Evolutionary conservation across 2,113 vertebrate genomes (phyloP), one percentile per base, ranked within the genome.

Genomic region (Callocephalon fimbriatum): DNA sequence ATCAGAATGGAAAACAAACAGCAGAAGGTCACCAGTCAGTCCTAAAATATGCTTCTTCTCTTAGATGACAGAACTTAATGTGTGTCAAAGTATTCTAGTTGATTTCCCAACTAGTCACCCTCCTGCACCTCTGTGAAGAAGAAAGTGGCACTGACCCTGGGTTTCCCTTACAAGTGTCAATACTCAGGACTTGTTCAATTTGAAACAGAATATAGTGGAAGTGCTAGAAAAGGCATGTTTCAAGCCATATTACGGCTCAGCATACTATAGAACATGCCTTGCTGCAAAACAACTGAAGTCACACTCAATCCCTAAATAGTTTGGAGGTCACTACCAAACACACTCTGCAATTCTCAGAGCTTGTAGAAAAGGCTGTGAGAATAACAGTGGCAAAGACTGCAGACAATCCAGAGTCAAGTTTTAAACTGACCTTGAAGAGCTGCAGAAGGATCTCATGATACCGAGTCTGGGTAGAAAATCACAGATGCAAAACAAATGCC

Each of bases 351-450:
- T 47, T 91, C 84, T 91, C 5, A 1, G 65, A 88, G 89, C 80
- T 72, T 0, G 1, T 40, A 77, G 73, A 82, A 95, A 89, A 92
- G 88, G 77, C 89, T 91, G 93, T 63, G 73, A 96, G 93, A 87
- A 32, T 81, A 96, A 91, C 91, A 95, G 91, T 91, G 87, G 80
- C 89, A 95, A 95, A 89, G 93, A 47, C 58, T 93, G 81, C 70
- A 96, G 76, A 94, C 84, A 94, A 91, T 77, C 65, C 86, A 38
- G 78, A 89, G 93, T 89, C 73, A 95, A 82, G 84, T 89, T 91
- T 96, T 68, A 81, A 89, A 72, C 10, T 65, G 91, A 95, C 89
- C 91, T 96, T 95, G 91, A 96, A 94, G 93, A 96, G 84, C 51
- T 81, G 94, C 86, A 87, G 80, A 89, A 89, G 56, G 76, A 84